phyloP scores from a whole-genome alignment of 2,888 invertebrate genomes.

The Anarsia innoxiella region DNA sequence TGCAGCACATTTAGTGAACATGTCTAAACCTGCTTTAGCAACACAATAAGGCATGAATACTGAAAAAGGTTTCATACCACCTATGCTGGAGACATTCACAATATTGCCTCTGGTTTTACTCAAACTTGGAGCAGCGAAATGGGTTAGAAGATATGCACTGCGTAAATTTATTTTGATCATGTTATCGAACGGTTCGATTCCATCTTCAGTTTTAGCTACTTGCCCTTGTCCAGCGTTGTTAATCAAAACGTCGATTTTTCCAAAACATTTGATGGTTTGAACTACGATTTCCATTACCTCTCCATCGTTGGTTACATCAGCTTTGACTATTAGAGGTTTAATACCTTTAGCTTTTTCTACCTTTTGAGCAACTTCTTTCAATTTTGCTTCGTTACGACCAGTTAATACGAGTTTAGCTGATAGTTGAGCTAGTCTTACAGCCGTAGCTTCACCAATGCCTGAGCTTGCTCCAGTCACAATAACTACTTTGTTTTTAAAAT shows the following conservation, averaged over 20 bases:
- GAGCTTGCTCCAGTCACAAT: slow-evolving; percentile 21
- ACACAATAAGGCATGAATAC: slow-evolving; percentile 66
- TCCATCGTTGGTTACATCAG: slow-evolving; percentile 18
- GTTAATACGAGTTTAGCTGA: slow-evolving; percentile 20
- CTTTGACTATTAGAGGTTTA: slow-evolving; percentile 12
- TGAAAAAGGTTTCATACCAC: slow-evolving; percentile 1
- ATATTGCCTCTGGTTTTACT: slow-evolving; percentile 22
- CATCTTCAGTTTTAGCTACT: slow-evolving; percentile 14
- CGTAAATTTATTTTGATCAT: slow-evolving; percentile 20
- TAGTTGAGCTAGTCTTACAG: slow-evolving; percentile 15
- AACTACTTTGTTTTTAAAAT: slow-evolving; percentile 13
- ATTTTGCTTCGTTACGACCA: slow-evolving; percentile 17
- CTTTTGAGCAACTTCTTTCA: slow-evolving; percentile 15
- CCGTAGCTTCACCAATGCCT: slow-evolving; percentile 22
- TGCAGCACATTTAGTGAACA: slow-evolving; percentile 80
- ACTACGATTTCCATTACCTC: slow-evolving; percentile 19
- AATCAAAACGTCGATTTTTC: slow-evolving; percentile 21
- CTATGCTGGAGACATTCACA: slow-evolving; percentile 22
- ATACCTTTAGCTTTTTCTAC: slow-evolving; percentile 15
- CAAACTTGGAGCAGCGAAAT: slow-evolving; percentile 16
- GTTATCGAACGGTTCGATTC: slow-evolving; percentile 18
- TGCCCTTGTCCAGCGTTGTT: slow-evolving; percentile 21
- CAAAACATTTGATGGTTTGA: slow-evolving; percentile 17
- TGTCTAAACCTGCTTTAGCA: slow-evolving; percentile 83
- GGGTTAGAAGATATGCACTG: slow-evolving; percentile 17